phyloP scores from a whole-genome alignment of 2,888 invertebrate genomes.

The Limenitis camilla region DNA sequence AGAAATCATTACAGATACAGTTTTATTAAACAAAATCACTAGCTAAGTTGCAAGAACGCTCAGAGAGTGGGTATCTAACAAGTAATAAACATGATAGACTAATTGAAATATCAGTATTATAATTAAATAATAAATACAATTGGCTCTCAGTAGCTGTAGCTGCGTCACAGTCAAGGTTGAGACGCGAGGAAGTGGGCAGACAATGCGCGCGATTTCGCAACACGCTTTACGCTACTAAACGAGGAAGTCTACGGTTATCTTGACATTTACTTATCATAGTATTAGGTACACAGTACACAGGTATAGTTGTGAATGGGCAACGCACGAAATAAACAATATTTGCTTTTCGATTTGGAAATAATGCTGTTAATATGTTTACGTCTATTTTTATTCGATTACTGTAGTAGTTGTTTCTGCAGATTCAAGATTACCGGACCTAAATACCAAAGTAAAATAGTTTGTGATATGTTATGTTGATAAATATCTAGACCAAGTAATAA shows the following conservation, averaged over 20 bases:
- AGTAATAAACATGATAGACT: too few relatives aligned
- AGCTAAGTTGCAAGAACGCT: too few relatives aligned
- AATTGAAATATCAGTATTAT: too few relatives aligned
- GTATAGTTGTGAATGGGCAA: not conserved
- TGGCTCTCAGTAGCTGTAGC: conserved; percentile 4
- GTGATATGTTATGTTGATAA: too few relatives aligned
- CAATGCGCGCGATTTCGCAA: conserved; percentile 49
- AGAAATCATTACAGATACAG: too few relatives aligned
- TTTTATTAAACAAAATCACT: too few relatives aligned
- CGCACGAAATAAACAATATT: not conserved
- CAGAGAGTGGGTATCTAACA: too few relatives aligned
- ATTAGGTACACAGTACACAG: conserved; percentile 6
- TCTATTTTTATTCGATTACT: not conserved
- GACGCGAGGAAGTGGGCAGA: conserved; percentile 47
- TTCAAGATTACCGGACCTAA: too few relatives aligned
- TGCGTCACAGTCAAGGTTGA: conserved; percentile 46
- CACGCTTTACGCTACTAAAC: conserved; percentile 38
- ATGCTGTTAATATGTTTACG: not conserved
- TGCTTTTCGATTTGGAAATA: too few relatives aligned
- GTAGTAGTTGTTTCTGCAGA: too few relatives aligned
- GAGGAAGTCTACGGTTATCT: conserved; percentile 56
- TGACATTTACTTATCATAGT: conserved; percentile 30
- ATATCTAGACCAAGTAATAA: too few relatives aligned
- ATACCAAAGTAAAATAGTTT: too few relatives aligned
- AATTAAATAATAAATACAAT: conserved; percentile 5